Evolutionary conservation across 2,113 vertebrate genomes (phyloP), one percentile per base, ranked within the genome.

Genomic region (Corythaeola cristata): DNA sequence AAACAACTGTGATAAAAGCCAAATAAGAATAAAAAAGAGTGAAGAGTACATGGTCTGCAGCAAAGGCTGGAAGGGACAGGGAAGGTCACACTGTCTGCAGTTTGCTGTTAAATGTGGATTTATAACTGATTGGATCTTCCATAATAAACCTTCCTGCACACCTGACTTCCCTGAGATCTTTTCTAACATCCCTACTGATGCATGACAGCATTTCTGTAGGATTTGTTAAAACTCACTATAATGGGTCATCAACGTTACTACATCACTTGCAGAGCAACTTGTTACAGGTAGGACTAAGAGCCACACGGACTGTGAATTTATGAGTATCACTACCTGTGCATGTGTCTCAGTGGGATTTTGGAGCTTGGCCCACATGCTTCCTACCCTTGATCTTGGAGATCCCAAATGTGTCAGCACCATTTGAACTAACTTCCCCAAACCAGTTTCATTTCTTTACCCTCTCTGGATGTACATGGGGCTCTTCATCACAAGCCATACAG

Each of bases 261-360:
- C 64, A 73, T 2, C 37, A 6, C 80, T 60, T 27, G 56, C 72
- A 59, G 37, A 19, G 27, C 66, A 77, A 44, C 68, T 12, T 23
- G 11, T 1, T 17, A 27, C 3, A 9, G 68, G 78, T 2, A 3
- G 22, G n/a, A 23, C 19, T 0, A 4, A 58, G 37, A 44, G 81
- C 59, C 75, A 21, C 1, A 1, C 0, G 26, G 12, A 39, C 1
- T 4, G 17, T 35, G 50, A 66, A 27, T 33, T 35, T 21, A 28
- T 2, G 6, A 13, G 14, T 24, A 44, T 2, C 52, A 24, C 0
- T 0, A 10, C 7, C 64, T 59, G 37, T 37, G 59, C 13, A 1
- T 2, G 35, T 37, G 49, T n/a, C 52, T 67, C 69, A 12, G 1
- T 15, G 41, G 15, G 60, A n/a, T 35, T 71, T 22, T 11, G 78